Evolutionary conservation across 2,888 invertebrate species (phyloP).

Genomic region (Eremobia ochroleuca): DNA sequence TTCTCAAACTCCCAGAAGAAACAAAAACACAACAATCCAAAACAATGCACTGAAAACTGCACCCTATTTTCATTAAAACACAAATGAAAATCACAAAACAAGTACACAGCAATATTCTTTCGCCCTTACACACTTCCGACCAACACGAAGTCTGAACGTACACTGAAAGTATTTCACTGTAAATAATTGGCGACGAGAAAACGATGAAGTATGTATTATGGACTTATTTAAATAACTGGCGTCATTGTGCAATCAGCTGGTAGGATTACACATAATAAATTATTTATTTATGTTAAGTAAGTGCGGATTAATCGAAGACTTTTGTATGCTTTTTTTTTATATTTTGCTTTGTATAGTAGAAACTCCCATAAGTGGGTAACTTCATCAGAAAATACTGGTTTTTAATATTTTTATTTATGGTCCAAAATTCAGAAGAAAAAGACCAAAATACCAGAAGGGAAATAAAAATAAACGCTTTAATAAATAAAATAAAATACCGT

Average conservation of each 20-base stretch:
- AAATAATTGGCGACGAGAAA: constrained; percentile 41
- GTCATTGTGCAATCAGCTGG: constrained; percentile 54
- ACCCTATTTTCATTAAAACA: neutral
- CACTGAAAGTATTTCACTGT: constrained; percentile 53
- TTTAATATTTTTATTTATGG: too few relatives aligned
- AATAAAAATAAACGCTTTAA: too few relatives aligned
- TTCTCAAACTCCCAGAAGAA: neutral
- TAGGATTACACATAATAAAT: constrained; percentile 21
- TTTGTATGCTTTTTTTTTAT: neutral
- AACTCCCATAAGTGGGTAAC: too few relatives aligned
- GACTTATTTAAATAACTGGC: constrained; percentile 41
- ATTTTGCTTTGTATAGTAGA: neutral
- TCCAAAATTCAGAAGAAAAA: too few relatives aligned
- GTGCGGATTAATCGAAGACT: constrained; percentile 11
- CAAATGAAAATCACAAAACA: constrained; percentile 4
- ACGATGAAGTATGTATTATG: neutral
- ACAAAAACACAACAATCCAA: constrained; percentile 1
- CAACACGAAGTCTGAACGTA: constrained; percentile 25
- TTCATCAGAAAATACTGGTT: too few relatives aligned
- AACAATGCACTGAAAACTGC: constrained; percentile 36
- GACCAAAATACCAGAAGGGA: too few relatives aligned
- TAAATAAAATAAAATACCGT: too few relatives aligned
- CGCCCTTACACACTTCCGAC: constrained; percentile 18
- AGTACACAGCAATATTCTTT: neutral
- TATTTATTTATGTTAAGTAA: neutral